Evolutionary conservation across 2,797 vertebrate species (phyloP).

Genomic region (Enteromius afrohamiltoni): DNA sequence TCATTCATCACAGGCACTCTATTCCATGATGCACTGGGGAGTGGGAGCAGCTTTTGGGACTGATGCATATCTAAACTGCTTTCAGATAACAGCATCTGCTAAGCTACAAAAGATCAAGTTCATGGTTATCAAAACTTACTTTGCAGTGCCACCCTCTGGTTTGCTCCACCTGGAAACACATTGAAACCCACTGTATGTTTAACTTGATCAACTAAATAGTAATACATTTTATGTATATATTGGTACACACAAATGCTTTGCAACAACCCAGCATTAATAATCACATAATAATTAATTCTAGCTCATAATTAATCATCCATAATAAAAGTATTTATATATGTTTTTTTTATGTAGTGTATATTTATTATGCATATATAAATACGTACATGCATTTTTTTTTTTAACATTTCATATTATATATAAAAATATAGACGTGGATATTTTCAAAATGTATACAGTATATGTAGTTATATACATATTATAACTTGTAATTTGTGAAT

Average conservation of each 20-base stretch:
- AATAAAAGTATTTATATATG: too few species aligned
- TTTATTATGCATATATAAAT: too few species aligned
- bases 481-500: too few species aligned
- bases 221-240: not conserved
- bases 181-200: constrained; percentile 16
- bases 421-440: too few species aligned
- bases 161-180: constrained; percentile 88
- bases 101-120: not conserved
- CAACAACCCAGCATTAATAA: not conserved
- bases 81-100: not conserved
- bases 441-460: too few species aligned
- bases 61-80: constrained; percentile 18
- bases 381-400: too few species aligned
- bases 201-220: not conserved
- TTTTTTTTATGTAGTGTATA: too few species aligned
- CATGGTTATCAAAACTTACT: constrained; percentile 78
- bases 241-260: not conserved
- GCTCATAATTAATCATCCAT: too few species aligned
- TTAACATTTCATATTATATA: too few species aligned
- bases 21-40: constrained; percentile 21
- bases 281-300: not conserved
- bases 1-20: constrained; percentile 4
- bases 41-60: not conserved
- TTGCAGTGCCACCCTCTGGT: constrained; percentile 88
- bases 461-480: too few species aligned